A percentile compares a stretch with the other conserved stretches of the same genome.
Conservation (phyloP, 64 coral and sea anemone genomes). For the Montipora efflorescens region DNA sequence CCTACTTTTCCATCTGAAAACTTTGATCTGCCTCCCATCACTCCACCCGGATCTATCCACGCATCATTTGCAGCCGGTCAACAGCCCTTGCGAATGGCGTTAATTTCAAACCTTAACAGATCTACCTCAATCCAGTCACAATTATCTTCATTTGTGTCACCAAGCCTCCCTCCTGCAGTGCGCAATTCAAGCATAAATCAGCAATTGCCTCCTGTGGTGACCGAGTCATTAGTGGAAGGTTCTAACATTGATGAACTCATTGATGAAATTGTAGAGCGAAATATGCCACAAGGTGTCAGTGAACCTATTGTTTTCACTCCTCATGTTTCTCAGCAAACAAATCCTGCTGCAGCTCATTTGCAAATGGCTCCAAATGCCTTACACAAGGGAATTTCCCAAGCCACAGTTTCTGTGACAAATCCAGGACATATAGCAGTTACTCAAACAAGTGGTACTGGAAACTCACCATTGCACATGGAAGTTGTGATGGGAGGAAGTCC, state of each 20-base stretch:
- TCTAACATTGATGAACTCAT: conserved; percentile 89
- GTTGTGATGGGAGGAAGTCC: conserved; percentile 29
- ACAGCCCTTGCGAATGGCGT: conserved; percentile 27
- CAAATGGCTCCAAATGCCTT: conserved; percentile 20
- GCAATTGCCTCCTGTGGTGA: conserved; percentile 47
- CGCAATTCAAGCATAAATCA: conserved; percentile 41
- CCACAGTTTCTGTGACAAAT: background rate
- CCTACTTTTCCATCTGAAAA: conserved; percentile 94
- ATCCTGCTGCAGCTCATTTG: conserved; percentile 45
- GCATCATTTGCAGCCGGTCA: conserved; percentile 29
- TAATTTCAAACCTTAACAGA: conserved; percentile 57
- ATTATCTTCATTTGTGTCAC: conserved; percentile 47
- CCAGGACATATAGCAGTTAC: conserved; percentile 9
- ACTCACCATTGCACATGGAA: background rate
- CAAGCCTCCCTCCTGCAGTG: conserved; percentile 46
- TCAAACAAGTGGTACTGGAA: background rate
- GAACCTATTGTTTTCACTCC: conserved; percentile 79
- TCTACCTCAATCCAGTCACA: conserved; percentile 51
- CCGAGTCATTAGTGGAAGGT: conserved; percentile 52
- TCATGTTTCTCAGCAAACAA: conserved; percentile 59
- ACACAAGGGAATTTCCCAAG: conserved; percentile 4
- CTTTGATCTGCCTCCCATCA: conserved; percentile 84
- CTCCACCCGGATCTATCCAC: conserved; percentile 68
- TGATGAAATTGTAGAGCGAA: conserved; percentile 96
- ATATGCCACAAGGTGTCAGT: conserved; percentile 93